phyloP scores from a whole-genome alignment of 2,888 invertebrate species.

The Epinotia demarniana region DNA sequence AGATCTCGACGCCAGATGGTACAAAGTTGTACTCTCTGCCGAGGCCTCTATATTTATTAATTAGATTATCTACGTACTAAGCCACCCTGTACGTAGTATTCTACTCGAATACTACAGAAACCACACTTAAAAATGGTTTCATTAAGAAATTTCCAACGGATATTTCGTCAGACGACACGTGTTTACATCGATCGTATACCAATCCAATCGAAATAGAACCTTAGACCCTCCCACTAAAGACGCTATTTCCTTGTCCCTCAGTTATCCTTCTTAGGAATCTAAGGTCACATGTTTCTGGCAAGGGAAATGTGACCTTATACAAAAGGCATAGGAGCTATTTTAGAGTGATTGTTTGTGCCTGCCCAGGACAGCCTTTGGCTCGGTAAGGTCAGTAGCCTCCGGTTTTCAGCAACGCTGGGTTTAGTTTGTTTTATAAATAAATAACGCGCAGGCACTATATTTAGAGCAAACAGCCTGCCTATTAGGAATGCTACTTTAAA shows the following conservation, averaged over 20 bases:
- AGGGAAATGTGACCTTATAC: slow-evolving; percentile 15
- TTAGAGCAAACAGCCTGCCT: neutral
- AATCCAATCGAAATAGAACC: neutral
- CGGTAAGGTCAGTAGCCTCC: slow-evolving; percentile 9
- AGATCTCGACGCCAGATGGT: no score
- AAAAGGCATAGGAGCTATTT: slow-evolving; percentile 11
- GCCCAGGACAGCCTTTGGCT: slow-evolving; percentile 5
- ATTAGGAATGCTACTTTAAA: no score
- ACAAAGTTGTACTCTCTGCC: no score
- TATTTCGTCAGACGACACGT: slow-evolving; percentile 48
- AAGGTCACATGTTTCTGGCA: slow-evolving; percentile 10
- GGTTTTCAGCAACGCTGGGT: slow-evolving; percentile 17
- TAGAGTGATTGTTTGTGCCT: neutral
- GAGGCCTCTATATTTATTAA: no score
- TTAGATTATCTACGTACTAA: neutral
- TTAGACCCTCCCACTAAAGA: neutral
- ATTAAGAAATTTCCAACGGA: slow-evolving; percentile 37
- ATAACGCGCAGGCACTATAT: neutral
- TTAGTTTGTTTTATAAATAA: neutral
- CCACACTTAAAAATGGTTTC: slow-evolving; percentile 37
- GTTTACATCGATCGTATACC: slow-evolving; percentile 53
- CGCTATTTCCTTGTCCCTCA: neutral
- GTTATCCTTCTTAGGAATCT: slow-evolving; percentile 1
- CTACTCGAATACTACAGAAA: slow-evolving; percentile 11
- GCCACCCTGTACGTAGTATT: neutral